Base-by-base conservation (phyloP, 1,140 invertebrate species). In the Probaryconus sp. region DNA sequence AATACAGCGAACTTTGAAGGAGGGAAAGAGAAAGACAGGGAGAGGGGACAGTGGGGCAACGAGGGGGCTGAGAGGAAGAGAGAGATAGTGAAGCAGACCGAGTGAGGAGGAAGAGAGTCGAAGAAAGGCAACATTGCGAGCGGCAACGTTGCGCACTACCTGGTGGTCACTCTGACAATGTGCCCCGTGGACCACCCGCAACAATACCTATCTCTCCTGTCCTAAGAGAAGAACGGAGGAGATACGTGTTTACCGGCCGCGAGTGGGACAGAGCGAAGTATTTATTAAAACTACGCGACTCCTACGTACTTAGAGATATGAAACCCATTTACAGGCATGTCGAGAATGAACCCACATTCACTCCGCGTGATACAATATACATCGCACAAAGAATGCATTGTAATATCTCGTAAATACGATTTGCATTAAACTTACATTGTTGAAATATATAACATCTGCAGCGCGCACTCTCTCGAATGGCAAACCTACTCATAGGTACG, bases 101-200 rank as follows among this genome's bases (percentile, higher is more conserved):
- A 84, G 81, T 82, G 75, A 82, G 81, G 82, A 81, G 85, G 42
- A 45, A 85, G 84, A 88, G 86, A 81, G 85, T 79, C 53, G 68
- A 76, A 67, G 65, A 75, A 65, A 70, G 77, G 84, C 81, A 85
- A 85, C 83, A 85, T 85, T 85, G 83, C 82, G 76, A 82, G 75
- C 82, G 85, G 84, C 84, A 87, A 86, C 82, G 83, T 65, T 83
- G 85, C 82, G 80, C 81, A 82, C 83, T 84, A 82, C 81, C 84
- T 85, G 83, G 84, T 86, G 83, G 85, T 80, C 83, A 82, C 79
- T 84, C 83, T 85, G 85, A 86, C 84, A 87, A 86, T 87, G 80
- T 85, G 81, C 84, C 78, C 79, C 77, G 61, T 61, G 82, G 85
- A 86, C 85, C 85, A 86, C 85, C 84, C 85, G 84, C 84, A 87